These are phyloP conservation scores for Diuraphis noxia DNA, from an alignment of 1,140 invertebrate species.

Conservation along the genomic window DNA sequence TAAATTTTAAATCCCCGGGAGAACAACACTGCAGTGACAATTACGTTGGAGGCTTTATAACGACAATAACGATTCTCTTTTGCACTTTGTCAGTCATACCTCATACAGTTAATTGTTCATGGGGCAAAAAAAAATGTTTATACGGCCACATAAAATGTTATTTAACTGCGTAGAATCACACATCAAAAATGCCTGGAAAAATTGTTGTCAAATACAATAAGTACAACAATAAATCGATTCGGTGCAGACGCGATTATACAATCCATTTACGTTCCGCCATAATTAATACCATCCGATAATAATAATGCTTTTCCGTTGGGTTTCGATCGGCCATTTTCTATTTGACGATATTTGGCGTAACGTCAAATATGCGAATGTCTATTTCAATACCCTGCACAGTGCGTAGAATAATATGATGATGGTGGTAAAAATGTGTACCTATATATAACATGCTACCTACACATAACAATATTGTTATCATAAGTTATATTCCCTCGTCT, in stretches of 20 bases:
- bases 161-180: too few relatives aligned
- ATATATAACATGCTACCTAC: too few relatives aligned
- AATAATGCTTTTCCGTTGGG: neutral
- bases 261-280: neutral
- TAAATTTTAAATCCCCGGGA: neutral
- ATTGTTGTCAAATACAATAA: neutral
- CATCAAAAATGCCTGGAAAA: neutral
- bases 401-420: neutral
- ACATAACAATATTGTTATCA: neutral
- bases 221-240: neutral
- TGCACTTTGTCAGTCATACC: neutral
- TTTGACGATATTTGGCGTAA: neutral
- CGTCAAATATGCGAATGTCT: neutral
- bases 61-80: neutral
- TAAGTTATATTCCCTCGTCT: neutral
- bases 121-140: neutral
- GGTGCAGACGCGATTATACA: neutral
- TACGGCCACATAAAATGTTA: neutral
- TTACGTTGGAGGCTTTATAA: neutral
- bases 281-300: neutral
- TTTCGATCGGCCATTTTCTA: neutral
- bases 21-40: neutral
- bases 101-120: neutral
- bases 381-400: neutral
- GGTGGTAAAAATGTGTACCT: neutral